Conservation (phyloP, 2,888 invertebrate genomes). For the Drosophila villosipedis region DNA sequence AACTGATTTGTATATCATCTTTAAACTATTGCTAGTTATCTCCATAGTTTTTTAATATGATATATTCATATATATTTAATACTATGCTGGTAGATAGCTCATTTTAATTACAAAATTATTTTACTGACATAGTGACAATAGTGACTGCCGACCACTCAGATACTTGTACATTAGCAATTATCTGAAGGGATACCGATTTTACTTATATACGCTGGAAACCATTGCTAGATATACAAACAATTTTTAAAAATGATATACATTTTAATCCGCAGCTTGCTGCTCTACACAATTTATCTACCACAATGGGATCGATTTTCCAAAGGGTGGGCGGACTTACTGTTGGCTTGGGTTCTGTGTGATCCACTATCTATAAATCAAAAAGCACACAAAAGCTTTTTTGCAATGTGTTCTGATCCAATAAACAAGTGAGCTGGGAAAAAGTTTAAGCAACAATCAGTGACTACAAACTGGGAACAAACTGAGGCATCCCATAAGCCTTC, state of each 20-base stretch:
- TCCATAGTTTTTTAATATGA: not conserved
- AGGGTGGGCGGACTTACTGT: conserved; percentile 4
- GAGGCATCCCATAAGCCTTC: conserved; percentile 35
- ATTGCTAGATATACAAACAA: not conserved
- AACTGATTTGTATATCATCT: not conserved
- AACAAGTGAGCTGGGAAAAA: conserved; percentile 46
- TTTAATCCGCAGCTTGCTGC: not conserved
- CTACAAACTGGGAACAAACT: conserved; percentile 42
- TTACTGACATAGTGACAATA: not conserved
- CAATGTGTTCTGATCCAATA: conserved; percentile 58
- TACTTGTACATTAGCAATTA: not conserved
- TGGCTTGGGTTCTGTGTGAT: conserved; percentile 29
- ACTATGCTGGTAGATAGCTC: not conserved
- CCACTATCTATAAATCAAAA: conserved; percentile 74
- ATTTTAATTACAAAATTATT: not conserved
- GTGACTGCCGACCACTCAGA: not conserved
- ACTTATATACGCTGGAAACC: not conserved
- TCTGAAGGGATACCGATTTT: not conserved
- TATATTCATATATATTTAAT: not conserved
- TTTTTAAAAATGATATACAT: not conserved
- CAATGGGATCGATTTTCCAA: too few relatives aligned
- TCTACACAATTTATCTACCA: conserved; percentile 3
- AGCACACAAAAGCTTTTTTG: conserved; percentile 56
- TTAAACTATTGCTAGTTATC: not conserved
- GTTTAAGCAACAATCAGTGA: conserved; percentile 57